Evolutionary conservation across 2,888 invertebrate genomes (phyloP), one percentile per base, ranked within the genome.

Genomic region (Ptycholaimellus sp.): DNA sequence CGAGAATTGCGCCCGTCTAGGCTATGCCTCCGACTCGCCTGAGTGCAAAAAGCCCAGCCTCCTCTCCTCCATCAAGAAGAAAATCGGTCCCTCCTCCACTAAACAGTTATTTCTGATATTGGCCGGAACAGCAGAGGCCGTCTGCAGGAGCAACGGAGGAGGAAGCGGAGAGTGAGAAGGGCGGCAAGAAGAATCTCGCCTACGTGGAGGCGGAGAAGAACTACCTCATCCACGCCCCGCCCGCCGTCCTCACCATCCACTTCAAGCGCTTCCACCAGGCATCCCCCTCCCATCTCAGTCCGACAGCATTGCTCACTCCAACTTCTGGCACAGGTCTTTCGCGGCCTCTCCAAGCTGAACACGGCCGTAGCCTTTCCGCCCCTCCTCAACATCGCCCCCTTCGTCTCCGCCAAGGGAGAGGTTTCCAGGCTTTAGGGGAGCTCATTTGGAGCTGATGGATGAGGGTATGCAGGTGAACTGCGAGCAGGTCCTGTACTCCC

Each of bases 201-300:
- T 9, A 23, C 13, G 25, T 58, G 29, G 62, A 61, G 49, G 66
- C 65, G 36, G 58, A 56, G 40, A 65, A 65, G 46, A 62, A 62
- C 45, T 55, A 64, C 40, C 50, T 87, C 28, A 74, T 96, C 22
- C 78, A 77, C 44, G 73, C 73, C 54, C 83, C 85, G 19, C 93
- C 93, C 1, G 77, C 83, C 3, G 75, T 93, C 36, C 68, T 96
- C 1, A 93, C 90, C 37, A 64, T 96, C 18, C 93, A 96, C 57
- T 63, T 96, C 44, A 96, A 96, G 62, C 66, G 93, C 43, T 96
- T 93, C 65, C 83, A 87, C 64, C 72, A 83, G 54, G 63, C 72
- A n/a, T n/a, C n/a, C n/a, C n/a, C n/a, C n/a, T n/a, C n/a, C n/a
- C n/a, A 35, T 14, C n/a, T 44, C 20, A 28, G 6, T 30, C 17